Evolutionary conservation across 2,797 vertebrate species (phyloP).

Genomic region (Iguana delicatissima): DNA sequence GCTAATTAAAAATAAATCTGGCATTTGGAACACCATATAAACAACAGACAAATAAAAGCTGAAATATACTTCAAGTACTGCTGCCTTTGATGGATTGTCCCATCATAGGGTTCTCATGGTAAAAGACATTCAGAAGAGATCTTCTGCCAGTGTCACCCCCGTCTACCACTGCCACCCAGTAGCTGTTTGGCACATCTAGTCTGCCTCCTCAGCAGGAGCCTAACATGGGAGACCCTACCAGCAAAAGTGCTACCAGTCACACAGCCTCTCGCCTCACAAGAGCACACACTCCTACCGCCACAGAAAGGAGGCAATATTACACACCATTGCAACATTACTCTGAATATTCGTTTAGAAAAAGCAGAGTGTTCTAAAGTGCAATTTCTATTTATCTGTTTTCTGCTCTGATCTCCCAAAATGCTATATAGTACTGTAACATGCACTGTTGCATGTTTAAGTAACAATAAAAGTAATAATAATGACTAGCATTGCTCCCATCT

Average conservation of each 20-base stretch:
- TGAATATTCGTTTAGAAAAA: conserved; percentile 35
- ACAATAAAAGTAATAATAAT: not conserved
- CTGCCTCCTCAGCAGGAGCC: too few species aligned
- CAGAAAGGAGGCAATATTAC: too few species aligned
- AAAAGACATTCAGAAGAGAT: too few species aligned
- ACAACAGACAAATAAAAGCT: conserved; percentile 70
- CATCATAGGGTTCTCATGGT: too few species aligned
- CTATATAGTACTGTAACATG: not conserved
- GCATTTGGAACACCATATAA: conserved; percentile 72
- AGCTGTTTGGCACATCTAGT: too few species aligned
- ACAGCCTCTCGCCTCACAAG: too few species aligned
- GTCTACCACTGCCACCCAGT: too few species aligned
- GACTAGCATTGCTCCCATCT: conserved; percentile 8
- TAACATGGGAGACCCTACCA: too few species aligned
- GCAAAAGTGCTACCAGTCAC: too few species aligned
- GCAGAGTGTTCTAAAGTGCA: not conserved
- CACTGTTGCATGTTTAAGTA: not conserved
- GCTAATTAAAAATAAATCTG: conserved; percentile 78
- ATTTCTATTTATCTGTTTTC: not conserved
- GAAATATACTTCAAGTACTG: conserved; percentile 51
- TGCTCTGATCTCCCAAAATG: conserved; percentile 18
- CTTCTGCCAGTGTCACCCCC: too few species aligned
- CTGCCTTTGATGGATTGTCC: too few species aligned
- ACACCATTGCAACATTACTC: not conserved
- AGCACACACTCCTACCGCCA: too few species aligned